Conservation (phyloP, 2,888 invertebrate species). For the Mythimna pallens region DNA sequence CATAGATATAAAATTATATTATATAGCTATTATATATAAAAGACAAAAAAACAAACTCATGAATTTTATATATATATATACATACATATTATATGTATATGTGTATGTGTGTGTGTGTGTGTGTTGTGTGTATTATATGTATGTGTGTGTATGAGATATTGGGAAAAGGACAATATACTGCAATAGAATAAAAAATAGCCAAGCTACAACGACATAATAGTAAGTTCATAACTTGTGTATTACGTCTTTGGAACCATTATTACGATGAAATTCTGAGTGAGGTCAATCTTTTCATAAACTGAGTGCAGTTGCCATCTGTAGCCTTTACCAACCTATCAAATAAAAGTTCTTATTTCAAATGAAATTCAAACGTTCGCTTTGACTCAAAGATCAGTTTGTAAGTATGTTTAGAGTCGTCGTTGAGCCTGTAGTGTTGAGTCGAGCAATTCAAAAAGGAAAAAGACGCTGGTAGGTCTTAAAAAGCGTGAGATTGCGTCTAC, state of each 20-base stretch:
- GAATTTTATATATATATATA: too few relatives aligned
- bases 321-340: conserved; percentile 4
- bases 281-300: neutral
- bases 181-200: neutral
- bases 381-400: conserved; percentile 35
- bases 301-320: neutral
- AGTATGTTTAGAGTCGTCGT: conserved; percentile 34
- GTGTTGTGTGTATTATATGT: too few relatives aligned
- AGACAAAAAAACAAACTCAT: too few relatives aligned
- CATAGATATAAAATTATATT: too few relatives aligned
- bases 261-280: neutral
- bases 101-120: too few relatives aligned
- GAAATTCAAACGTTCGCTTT: conserved; percentile 31
- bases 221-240: neutral
- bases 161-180: neutral
- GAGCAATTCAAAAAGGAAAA: conserved; percentile 65
- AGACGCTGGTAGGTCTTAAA: conserved; percentile 64
- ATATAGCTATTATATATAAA: too few relatives aligned
- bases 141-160: too few relatives aligned
- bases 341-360: conserved; percentile 15
- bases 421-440: conserved; percentile 30
- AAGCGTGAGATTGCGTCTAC: conserved; percentile 69
- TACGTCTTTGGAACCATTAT: neutral
- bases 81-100: too few relatives aligned
- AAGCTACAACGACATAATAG: neutral